phyloP scores from a whole-genome alignment of 2,888 invertebrate genomes.

The Tyria jacobaeae region DNA sequence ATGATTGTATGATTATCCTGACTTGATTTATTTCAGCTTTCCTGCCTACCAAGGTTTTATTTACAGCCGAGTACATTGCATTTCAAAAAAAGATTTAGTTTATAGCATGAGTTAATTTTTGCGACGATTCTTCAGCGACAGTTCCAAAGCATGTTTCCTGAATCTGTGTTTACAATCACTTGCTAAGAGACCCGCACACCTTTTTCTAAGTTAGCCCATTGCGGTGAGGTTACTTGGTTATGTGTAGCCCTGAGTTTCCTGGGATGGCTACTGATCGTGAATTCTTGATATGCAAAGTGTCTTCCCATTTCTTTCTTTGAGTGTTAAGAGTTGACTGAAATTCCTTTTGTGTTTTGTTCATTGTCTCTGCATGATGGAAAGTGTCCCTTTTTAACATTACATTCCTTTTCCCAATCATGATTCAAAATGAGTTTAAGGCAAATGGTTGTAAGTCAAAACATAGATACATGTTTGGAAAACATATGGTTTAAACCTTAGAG shows the following conservation, averaged over 20 bases:
- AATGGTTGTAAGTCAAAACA: conserved; percentile 60
- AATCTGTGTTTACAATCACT: conserved; percentile 69
- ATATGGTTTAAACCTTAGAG: conserved; percentile 3
- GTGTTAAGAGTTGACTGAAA: conserved; percentile 57
- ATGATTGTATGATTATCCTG: conserved; percentile 59
- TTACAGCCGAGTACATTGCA: conserved; percentile 42
- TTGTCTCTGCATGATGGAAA: conserved; percentile 59
- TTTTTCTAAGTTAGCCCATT: conserved; percentile 3
- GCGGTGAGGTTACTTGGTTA: background rate
- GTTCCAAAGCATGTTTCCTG: conserved; percentile 78
- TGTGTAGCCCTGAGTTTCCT: background rate
- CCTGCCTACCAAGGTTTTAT: conserved; percentile 51
- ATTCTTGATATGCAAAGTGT: conserved; percentile 14
- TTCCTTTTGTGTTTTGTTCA: conserved; percentile 59
- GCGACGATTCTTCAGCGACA: conserved; percentile 40
- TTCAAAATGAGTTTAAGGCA: conserved; percentile 39
- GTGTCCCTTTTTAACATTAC: conserved; percentile 1
- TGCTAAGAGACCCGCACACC: conserved; percentile 65
- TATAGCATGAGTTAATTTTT: conserved; percentile 62
- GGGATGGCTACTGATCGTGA: conserved; percentile 1
- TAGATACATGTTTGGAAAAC: conserved; percentile 65
- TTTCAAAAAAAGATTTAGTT: conserved; percentile 41
- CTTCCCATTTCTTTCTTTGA: conserved; percentile 49
- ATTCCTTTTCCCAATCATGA: background rate
- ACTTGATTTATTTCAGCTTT: conserved; percentile 65